phyloP scores from a whole-genome alignment of 2,797 vertebrate species.

The Anabas testudineus region DNA sequence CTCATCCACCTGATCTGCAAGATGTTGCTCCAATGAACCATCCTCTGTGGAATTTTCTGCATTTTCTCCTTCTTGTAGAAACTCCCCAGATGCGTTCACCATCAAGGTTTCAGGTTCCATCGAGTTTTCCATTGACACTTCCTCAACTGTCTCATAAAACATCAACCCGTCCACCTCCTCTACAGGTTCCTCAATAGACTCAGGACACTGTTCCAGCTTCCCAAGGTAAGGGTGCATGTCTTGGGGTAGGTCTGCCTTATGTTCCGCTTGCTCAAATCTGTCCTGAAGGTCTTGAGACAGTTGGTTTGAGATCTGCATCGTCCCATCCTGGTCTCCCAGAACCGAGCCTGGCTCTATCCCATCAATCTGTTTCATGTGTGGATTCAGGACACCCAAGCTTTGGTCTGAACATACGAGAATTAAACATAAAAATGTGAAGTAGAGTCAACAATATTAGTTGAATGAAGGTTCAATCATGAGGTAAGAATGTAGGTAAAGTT shows the following conservation, averaged over 20 bases:
- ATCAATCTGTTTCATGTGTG: conserved; percentile 45
- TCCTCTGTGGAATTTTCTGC: conserved; percentile 42
- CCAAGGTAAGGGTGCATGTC: conserved; percentile 52
- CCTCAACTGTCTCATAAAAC: conserved; percentile 66
- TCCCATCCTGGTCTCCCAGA: conserved; percentile 42
- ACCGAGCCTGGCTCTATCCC: conserved; percentile 35
- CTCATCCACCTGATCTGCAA: conserved; percentile 59
- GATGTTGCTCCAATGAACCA: conserved; percentile 20
- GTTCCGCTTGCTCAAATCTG: conserved; percentile 42
- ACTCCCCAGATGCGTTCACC: conserved; percentile 28
- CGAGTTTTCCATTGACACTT: conserved; percentile 48
- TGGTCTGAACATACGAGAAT: conserved; percentile 26
- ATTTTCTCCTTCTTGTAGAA: conserved; percentile 34
- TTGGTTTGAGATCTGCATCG: conserved; percentile 42
- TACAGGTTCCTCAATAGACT: conserved; percentile 55
- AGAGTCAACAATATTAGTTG: not conserved
- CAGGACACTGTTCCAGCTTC: conserved; percentile 63
- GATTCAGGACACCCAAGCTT: conserved; percentile 48
- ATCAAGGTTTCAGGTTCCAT: conserved; percentile 54
- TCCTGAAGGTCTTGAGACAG: conserved; percentile 52
- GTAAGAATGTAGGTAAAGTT: not conserved
- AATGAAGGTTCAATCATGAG: not conserved
- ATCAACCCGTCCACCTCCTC: conserved; percentile 68
- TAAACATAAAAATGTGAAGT: not conserved
- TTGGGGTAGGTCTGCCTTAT: conserved; percentile 22